A percentile compares a stretch with the other conserved stretches of the same genome.
These are phyloP conservation scores for Apotomis turbidana DNA, from an alignment of 2,888 invertebrate genomes.

Conservation along the genomic window DNA sequence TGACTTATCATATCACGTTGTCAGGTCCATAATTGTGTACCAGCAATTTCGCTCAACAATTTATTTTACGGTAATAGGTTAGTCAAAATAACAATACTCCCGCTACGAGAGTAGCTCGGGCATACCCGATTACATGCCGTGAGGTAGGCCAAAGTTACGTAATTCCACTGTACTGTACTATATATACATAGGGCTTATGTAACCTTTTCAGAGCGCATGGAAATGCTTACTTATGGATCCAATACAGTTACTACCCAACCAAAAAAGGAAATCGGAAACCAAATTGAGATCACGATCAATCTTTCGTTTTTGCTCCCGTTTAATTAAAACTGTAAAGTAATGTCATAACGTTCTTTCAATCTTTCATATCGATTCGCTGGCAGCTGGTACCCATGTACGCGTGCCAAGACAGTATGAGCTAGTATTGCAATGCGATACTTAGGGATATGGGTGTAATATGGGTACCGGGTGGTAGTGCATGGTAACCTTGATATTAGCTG, in stretches of 20 bases:
- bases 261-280: slow-evolving; percentile 40
- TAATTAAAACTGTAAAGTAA: slow-evolving; percentile 67
- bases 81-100: slow-evolving; percentile 33
- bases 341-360: slow-evolving; percentile 63
- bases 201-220: slow-evolving; percentile 35
- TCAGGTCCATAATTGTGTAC: slow-evolving; percentile 19
- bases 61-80: slow-evolving; percentile 35
- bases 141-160: slow-evolving; percentile 48
- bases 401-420: slow-evolving; percentile 74
- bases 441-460: slow-evolving; percentile 46
- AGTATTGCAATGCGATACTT: slow-evolving; percentile 44
- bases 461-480: slow-evolving; percentile 60
- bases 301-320: slow-evolving; percentile 50
- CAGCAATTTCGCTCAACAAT: slow-evolving; percentile 30
- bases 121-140: slow-evolving; percentile 44
- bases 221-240: slow-evolving; percentile 34
- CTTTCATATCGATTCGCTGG: slow-evolving; percentile 68
- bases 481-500: slow-evolving; percentile 76
- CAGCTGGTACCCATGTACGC: slow-evolving; percentile 69
- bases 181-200: slow-evolving; percentile 26
- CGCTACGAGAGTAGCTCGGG: slow-evolving; percentile 12
- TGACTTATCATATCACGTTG: slow-evolving; percentile 31
- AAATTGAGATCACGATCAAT: slow-evolving; percentile 45
- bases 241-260: slow-evolving; percentile 20
- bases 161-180: slow-evolving; percentile 35